These are phyloP conservation scores for Danaus melanippus DNA, from an alignment of 1,140 invertebrate species.

Conservation along the genomic window DNA sequence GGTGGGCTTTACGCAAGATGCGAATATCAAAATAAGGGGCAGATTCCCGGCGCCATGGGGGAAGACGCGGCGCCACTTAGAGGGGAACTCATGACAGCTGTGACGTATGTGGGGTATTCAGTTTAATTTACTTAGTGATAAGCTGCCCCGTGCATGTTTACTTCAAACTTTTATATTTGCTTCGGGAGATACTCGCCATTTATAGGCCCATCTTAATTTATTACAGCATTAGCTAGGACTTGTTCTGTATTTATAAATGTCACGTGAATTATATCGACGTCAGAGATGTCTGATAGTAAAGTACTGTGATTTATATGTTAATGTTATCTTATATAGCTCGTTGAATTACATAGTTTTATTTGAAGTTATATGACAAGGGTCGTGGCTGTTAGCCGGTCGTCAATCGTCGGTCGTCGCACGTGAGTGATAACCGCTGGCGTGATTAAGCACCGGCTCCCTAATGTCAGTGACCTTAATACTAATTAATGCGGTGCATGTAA, in stretches of 20 bases:
- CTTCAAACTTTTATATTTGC: conserved; percentile 13
- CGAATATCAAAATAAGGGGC: conserved; percentile 13
- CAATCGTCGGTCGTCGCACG: conserved; percentile 11
- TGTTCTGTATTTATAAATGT: too few relatives aligned
- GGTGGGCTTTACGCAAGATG: too few relatives aligned
- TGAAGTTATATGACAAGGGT: conserved; percentile 1
- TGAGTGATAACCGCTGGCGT: conserved; percentile 31
- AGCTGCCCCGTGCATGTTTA: conserved; percentile 9
- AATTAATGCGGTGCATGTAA: background rate
- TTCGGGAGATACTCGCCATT: too few relatives aligned
- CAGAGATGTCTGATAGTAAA: too few relatives aligned
- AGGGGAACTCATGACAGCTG: conserved; percentile 10
- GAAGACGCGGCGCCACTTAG: conserved; percentile 13
- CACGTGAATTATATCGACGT: too few relatives aligned
- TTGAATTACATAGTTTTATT: background rate
- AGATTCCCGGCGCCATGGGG: conserved; percentile 17
- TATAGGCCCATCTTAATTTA: too few relatives aligned
- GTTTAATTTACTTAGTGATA: conserved; percentile 16
- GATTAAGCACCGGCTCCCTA: conserved; percentile 13
- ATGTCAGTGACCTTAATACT: conserved; percentile 1
- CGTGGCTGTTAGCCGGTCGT: conserved; percentile 4
- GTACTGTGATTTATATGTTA: too few relatives aligned
- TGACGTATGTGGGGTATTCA: conserved; percentile 16
- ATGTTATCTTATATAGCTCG: too few relatives aligned
- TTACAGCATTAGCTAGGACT: too few relatives aligned